Conservation (phyloP, 2,888 invertebrate genomes). For the Idaea straminata region DNA sequence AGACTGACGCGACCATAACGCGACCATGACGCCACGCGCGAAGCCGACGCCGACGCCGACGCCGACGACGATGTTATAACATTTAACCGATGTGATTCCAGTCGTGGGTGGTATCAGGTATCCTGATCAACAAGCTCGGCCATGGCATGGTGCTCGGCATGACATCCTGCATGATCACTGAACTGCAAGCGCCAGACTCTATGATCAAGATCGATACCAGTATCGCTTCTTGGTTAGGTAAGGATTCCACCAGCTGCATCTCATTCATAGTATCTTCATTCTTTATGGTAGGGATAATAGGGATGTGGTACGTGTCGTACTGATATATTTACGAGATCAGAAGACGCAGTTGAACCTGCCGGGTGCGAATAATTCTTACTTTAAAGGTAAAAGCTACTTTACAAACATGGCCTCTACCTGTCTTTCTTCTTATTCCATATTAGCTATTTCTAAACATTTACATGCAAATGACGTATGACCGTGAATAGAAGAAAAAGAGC, state of each 20-base stretch:
- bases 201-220: constrained; percentile 2
- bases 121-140: constrained; percentile 2
- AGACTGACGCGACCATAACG: no score
- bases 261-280: no score
- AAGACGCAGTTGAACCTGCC: neutral
- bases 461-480: no score
- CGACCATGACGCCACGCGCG: no score
- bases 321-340: neutral
- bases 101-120: constrained; percentile 3
- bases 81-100: neutral
- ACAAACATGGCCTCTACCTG: no score
- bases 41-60: no score
- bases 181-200: constrained; percentile 5
- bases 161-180: constrained; percentile 7
- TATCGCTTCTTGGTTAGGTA: constrained; percentile 9
- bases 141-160: constrained; percentile 7
- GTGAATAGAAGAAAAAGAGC: no score
- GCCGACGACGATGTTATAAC: no score
- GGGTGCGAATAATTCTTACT: neutral
- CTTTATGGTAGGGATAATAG: neutral
- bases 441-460: no score
- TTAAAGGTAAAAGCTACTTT: no score
- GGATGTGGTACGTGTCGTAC: neutral
- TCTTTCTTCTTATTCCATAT: no score
- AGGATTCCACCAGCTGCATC: neutral